These are phyloP conservation scores for Blomia tropicalis DNA, from an alignment of 2,888 invertebrate genomes.

Conservation along the genomic window DNA sequence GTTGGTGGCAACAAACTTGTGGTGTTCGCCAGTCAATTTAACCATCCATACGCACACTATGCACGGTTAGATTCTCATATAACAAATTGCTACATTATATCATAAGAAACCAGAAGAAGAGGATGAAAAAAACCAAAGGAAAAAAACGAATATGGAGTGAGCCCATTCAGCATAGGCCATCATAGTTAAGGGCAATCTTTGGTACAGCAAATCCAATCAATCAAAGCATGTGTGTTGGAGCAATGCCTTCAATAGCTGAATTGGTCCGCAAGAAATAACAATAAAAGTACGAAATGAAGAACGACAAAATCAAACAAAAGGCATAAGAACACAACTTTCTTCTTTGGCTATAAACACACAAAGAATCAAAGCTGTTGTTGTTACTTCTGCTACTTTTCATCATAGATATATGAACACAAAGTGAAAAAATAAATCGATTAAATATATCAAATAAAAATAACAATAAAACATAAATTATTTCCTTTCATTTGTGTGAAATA, in stretches of 20 bases:
- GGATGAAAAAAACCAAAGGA: not conserved
- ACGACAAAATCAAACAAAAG: not conserved
- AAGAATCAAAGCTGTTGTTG: too few relatives aligned
- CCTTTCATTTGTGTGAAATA: not conserved
- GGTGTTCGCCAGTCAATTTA: too few relatives aligned
- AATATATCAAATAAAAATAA: not conserved
- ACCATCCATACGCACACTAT: too few relatives aligned
- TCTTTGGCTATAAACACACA: too few relatives aligned
- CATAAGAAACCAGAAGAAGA: not conserved
- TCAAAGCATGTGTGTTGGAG: constrained; percentile 4
- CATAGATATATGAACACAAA: too few relatives aligned
- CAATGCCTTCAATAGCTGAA: too few relatives aligned
- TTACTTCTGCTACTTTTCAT: too few relatives aligned
- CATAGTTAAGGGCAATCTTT: too few relatives aligned
- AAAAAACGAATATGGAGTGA: not conserved
- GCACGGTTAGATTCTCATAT: too few relatives aligned
- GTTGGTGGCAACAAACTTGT: not conserved
- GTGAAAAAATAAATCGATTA: constrained; percentile 10
- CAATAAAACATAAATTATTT: not conserved
- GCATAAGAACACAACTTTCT: too few relatives aligned
- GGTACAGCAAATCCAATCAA: constrained; percentile 5
- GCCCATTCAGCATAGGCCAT: not conserved
- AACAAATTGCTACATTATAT: constrained; percentile 12
- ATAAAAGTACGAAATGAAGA: not conserved
- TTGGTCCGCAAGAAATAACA: too few relatives aligned